Evolutionary conservation across 2,888 invertebrate species (phyloP).

Genomic region (Cephus spinipes): DNA sequence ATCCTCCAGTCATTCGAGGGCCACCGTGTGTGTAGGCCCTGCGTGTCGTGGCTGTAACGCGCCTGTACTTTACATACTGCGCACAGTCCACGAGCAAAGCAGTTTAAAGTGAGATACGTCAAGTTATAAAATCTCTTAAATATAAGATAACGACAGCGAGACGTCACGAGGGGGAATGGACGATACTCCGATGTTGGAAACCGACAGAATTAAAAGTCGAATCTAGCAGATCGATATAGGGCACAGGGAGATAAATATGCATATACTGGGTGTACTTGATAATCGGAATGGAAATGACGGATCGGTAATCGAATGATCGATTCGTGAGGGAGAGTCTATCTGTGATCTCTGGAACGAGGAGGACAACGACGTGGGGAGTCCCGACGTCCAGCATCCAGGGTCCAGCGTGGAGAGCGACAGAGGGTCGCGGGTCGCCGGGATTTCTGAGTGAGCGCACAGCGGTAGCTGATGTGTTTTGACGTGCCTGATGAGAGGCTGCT

Average conservation of each 20-base stretch:
- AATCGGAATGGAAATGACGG: background rate
- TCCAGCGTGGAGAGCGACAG: constrained; percentile 7
- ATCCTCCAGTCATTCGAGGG: constrained; percentile 36
- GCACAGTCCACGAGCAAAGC: background rate
- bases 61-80: background rate
- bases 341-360: background rate
- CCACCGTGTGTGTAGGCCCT: constrained; percentile 63
- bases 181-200: background rate
- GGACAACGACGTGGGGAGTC: constrained; percentile 58
- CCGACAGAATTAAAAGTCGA: background rate
- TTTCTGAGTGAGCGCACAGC: constrained; percentile 64
- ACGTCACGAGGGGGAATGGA: background rate
- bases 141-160: background rate
- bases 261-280: background rate
- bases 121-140: background rate
- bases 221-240: background rate
- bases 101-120: background rate
- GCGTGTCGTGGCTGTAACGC: background rate
- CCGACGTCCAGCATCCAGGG: background rate
- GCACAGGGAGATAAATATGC: background rate
- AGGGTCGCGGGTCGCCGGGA: constrained; percentile 26
- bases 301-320: constrained; percentile 4
- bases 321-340: background rate
- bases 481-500: constrained; percentile 55
- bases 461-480: constrained; percentile 66